A percentile compares a stretch with the other conserved stretches of the same genome.
phyloP scores from a whole-genome alignment of 2,888 invertebrate genomes.

The Apoda limacodes region DNA sequence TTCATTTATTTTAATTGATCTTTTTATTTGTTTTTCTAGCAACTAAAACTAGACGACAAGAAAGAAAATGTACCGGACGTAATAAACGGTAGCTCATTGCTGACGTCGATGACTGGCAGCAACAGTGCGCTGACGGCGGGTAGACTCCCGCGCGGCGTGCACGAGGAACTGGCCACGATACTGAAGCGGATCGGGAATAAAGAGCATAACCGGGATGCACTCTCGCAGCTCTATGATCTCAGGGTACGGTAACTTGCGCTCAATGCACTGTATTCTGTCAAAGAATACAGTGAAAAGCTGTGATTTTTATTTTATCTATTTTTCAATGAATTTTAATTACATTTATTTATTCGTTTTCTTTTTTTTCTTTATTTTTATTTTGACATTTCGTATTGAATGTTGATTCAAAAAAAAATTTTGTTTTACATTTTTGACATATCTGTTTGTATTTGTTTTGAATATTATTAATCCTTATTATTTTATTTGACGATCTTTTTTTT shows the following conservation, averaged over 20 bases:
- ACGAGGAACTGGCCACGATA: slow-evolving; percentile 88
- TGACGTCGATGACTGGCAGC: slow-evolving; percentile 70
- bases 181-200: slow-evolving; percentile 92
- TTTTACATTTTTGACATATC: no score
- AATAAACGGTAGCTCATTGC: slow-evolving; percentile 45
- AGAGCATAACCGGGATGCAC: slow-evolving; percentile 85
- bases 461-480: no score
- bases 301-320: no score
- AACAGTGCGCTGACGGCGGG: slow-evolving; percentile 35
- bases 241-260: slow-evolving; percentile 55
- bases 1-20: no score
- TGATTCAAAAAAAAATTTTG: no score
- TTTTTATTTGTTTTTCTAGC: slow-evolving; percentile 34
- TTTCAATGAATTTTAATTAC: no score
- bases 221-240: slow-evolving; percentile 84
- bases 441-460: no score
- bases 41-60: slow-evolving; percentile 69
- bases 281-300: not conserved
- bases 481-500: no score
- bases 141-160: slow-evolving; percentile 80
- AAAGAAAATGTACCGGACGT: slow-evolving; percentile 44
- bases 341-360: no score
- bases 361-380: no score
- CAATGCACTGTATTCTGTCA: not conserved
- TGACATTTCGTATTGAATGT: no score